phyloP scores from a whole-genome alignment of 2,888 invertebrate genomes.

The Pyrrhosoma nymphula region DNA sequence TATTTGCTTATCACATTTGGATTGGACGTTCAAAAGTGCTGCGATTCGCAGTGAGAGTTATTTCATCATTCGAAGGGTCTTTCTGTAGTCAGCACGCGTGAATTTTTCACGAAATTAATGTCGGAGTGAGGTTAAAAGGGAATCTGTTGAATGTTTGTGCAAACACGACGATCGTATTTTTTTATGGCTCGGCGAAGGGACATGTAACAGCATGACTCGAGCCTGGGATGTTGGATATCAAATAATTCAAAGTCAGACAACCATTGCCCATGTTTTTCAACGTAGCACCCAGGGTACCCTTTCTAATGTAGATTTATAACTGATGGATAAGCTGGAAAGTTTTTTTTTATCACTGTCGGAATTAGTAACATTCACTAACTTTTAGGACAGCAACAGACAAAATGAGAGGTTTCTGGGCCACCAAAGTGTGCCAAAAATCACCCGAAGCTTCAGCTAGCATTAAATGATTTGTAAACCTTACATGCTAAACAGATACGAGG shows the following conservation, averaged over 20 bases:
- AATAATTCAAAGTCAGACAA: too few relatives aligned
- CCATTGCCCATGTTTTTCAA: background rate
- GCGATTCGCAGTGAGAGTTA: background rate
- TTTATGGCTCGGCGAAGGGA: background rate
- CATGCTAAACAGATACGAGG: too few relatives aligned
- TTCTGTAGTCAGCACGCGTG: background rate
- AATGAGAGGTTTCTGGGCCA: too few relatives aligned
- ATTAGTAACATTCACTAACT: background rate
- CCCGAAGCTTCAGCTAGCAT: too few relatives aligned
- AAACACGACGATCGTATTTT: background rate
- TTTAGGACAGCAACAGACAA: background rate
- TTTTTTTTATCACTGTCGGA: too few relatives aligned
- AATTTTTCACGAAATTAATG: background rate
- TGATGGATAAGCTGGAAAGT: background rate
- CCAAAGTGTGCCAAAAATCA: too few relatives aligned
- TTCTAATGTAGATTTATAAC: background rate
- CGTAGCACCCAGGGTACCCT: background rate
- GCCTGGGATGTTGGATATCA: background rate
- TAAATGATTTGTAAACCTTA: too few relatives aligned
- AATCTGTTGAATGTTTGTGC: background rate
- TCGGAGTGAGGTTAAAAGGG: background rate
- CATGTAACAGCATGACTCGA: background rate
- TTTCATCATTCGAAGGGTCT: background rate
- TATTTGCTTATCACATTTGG: background rate
- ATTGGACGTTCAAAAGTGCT: too few relatives aligned